phyloP scores from a whole-genome alignment of 2,888 invertebrate species.

The Uropetala carovei region DNA sequence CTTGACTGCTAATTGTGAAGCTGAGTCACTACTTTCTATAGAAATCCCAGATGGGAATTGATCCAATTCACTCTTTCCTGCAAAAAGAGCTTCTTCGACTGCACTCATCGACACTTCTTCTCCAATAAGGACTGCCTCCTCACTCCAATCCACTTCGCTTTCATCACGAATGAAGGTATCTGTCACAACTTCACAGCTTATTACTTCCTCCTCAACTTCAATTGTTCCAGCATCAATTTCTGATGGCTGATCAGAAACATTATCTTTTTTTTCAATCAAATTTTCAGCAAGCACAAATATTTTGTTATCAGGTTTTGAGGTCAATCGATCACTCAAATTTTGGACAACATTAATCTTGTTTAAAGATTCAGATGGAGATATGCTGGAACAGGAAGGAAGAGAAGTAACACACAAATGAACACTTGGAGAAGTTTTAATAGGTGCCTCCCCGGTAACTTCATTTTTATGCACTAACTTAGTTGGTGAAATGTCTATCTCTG shows the following conservation, averaged over 20 bases:
- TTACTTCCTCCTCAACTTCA: conserved; percentile 13
- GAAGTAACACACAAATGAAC: not conserved
- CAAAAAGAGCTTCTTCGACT: conserved; percentile 41
- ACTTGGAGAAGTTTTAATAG: not conserved
- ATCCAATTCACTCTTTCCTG: conserved; percentile 38
- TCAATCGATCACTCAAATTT: not conserved
- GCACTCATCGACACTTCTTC: conserved; percentile 58
- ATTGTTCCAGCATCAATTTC: not conserved
- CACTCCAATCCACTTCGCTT: conserved; percentile 46
- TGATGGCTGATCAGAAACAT: not conserved
- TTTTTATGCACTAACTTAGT: not conserved
- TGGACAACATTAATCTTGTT: not conserved
- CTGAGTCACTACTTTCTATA: conserved; percentile 15
- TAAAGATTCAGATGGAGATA: not conserved
- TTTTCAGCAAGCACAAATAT: not conserved
- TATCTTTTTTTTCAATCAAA: not conserved
- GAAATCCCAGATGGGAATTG: not conserved
- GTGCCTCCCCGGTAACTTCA: not conserved
- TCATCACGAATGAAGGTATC: conserved; percentile 36
- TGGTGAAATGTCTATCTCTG: too few species aligned
- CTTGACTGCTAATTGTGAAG: conserved; percentile 18
- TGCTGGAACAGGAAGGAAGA: not conserved
- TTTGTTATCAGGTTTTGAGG: not conserved
- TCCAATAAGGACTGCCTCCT: conserved; percentile 29
- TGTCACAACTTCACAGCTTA: conserved; percentile 19